A percentile compares a stretch with the other conserved stretches of the same genome.
Conservation (phyloP, 2,888 invertebrate genomes). For the Rhogogaster chlorosoma region DNA sequence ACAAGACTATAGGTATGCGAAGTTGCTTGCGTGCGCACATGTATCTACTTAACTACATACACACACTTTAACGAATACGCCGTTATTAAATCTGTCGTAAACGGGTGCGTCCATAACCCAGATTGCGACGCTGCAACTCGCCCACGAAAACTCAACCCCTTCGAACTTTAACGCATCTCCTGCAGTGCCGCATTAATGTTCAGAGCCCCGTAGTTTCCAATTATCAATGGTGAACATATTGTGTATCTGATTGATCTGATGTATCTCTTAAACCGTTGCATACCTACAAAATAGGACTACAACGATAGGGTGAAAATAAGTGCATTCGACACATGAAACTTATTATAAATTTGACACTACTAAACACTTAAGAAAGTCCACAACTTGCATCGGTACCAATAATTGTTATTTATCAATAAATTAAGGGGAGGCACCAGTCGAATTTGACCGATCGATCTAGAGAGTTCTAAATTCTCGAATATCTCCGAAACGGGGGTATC, state of each 20-base stretch:
- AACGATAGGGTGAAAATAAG: too few species aligned
- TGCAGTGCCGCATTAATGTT: neutral
- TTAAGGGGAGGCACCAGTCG: too few species aligned
- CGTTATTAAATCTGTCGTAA: conserved; percentile 3
- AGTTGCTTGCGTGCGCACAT: neutral
- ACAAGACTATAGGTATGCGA: neutral
- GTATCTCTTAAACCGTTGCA: neutral
- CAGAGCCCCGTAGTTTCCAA: neutral
- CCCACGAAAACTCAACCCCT: neutral
- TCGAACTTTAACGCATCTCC: neutral
- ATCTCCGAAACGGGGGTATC: too few species aligned
- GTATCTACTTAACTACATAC: neutral
- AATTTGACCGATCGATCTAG: too few species aligned
- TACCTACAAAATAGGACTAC: too few species aligned
- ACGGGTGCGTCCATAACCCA: conserved; percentile 9
- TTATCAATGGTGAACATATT: neutral
- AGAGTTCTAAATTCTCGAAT: too few species aligned
- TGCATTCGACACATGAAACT: too few species aligned
- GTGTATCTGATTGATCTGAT: neutral
- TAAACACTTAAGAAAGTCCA: neutral
- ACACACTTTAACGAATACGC: neutral
- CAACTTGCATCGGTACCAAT: neutral
- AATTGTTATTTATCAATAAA: neutral
- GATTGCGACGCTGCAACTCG: neutral
- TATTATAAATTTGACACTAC: too few species aligned